Conservation (phyloP, 2,888 invertebrate genomes). For the Dolichomitus sp. region DNA sequence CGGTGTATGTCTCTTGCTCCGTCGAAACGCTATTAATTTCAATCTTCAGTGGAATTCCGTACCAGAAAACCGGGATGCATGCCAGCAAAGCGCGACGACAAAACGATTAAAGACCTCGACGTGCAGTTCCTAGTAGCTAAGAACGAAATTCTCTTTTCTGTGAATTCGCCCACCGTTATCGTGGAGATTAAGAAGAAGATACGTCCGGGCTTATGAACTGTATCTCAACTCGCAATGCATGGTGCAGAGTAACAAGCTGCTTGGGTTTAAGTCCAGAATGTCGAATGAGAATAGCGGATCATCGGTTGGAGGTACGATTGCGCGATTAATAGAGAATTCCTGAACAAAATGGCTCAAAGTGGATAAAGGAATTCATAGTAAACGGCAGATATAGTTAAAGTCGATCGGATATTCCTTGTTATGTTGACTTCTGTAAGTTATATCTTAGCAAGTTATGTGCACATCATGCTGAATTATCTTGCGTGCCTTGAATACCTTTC, state of each 20-base stretch:
- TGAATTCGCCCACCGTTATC: constrained; percentile 30
- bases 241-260: constrained; percentile 16
- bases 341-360: constrained; percentile 7
- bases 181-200: constrained; percentile 12
- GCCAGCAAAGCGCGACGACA: not conserved
- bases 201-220: constrained; percentile 46
- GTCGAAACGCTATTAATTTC: not conserved
- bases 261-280: constrained; percentile 12
- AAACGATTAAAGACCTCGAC: constrained; percentile 32
- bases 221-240: constrained; percentile 24
- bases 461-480: constrained; percentile 45
- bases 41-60: not conserved
- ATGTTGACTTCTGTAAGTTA: not conserved
- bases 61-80: not conserved
- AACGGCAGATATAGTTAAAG: not conserved
- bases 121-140: constrained; percentile 22
- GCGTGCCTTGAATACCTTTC: constrained; percentile 50
- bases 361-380: not conserved
- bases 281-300: constrained; percentile 20
- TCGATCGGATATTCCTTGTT: constrained; percentile 9
- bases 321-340: constrained; percentile 51
- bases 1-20: not conserved
- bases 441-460: constrained; percentile 12
- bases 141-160: constrained; percentile 50
- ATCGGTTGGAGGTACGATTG: constrained; percentile 23